A percentile compares a stretch with the other conserved stretches of the same genome.
Evolutionary conservation across 2,888 invertebrate genomes (phyloP).

Genomic region (Pachliopta kotzebuea): DNA sequence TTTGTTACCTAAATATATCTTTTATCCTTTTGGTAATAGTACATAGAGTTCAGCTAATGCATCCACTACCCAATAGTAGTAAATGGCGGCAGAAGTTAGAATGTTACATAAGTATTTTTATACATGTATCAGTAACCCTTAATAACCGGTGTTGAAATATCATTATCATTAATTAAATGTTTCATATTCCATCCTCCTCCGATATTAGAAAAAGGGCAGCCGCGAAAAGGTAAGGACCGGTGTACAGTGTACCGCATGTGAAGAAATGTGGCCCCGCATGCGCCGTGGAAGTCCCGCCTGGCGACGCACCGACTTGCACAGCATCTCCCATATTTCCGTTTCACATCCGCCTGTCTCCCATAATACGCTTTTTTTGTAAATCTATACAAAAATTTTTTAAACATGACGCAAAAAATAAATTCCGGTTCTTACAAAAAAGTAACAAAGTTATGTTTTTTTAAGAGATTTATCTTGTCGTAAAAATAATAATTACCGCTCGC

Average conservation of each 20-base stretch:
- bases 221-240: constrained; percentile 89
- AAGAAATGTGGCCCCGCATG: constrained; percentile 71
- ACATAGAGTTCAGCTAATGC: not conserved
- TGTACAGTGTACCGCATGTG: constrained; percentile 69
- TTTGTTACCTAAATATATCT: not conserved
- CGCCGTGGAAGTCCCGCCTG: constrained; percentile 55
- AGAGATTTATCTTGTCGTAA: too few species aligned
- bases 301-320: constrained; percentile 33
- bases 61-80: not conserved
- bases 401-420: not conserved
- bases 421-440: not conserved
- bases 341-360: constrained; percentile 38
- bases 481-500: not conserved
- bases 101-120: not conserved
- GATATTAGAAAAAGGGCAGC: constrained; percentile 91
- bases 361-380: constrained; percentile 58
- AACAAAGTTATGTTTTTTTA: not conserved
- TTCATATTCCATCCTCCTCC: constrained; percentile 78
- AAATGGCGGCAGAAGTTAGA: not conserved
- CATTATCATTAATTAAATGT: constrained; percentile 77
- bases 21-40: not conserved
- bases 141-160: constrained; percentile 40
- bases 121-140: not conserved
- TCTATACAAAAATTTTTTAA: constrained; percentile 22
- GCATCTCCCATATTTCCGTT: constrained; percentile 30